Conservation (phyloP, 2,888 invertebrate genomes). For the Tolmerus cingulatus region DNA sequence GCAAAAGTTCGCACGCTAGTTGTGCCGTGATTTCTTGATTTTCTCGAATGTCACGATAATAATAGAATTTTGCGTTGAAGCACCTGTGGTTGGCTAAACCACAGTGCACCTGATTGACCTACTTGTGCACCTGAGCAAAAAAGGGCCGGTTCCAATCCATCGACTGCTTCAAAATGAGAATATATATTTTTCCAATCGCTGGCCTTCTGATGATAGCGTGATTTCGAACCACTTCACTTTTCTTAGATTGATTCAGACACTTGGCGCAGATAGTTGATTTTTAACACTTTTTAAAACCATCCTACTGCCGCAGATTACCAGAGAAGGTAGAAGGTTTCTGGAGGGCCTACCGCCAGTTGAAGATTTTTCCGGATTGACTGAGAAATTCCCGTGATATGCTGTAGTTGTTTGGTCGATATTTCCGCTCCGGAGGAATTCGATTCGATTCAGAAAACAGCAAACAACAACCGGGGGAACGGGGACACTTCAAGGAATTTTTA, state of each 20-base stretch:
- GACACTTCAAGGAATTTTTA: neutral
- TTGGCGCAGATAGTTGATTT: neutral
- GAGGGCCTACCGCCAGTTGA: neutral
- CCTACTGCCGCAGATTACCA: neutral
- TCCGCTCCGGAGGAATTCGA: neutral
- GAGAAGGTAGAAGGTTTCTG: neutral
- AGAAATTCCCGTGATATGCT: neutral
- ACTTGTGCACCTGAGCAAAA: neutral
- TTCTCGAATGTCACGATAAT: slow-evolving; percentile 8
- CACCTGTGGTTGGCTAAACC: neutral
- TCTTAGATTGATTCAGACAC: slow-evolving; percentile 15
- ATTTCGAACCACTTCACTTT: slow-evolving; percentile 29
- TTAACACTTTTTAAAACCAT: slow-evolving; percentile 23
- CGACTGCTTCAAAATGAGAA: neutral
- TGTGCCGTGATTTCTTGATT: neutral
- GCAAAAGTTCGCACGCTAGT: neutral
- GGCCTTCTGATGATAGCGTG: slow-evolving; percentile 4
- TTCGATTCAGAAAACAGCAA: neutral
- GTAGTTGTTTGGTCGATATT: slow-evolving; percentile 9
- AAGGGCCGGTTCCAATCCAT: neutral
- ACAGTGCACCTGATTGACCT: slow-evolving; percentile 22
- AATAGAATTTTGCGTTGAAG: slow-evolving; percentile 27
- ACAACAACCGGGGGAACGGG: neutral
- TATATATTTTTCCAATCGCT: neutral
- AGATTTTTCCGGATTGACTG: neutral